These are phyloP conservation scores for Helarctos malayanus DNA, from an alignment of 2,797 vertebrate genomes.

Conservation along the genomic window DNA sequence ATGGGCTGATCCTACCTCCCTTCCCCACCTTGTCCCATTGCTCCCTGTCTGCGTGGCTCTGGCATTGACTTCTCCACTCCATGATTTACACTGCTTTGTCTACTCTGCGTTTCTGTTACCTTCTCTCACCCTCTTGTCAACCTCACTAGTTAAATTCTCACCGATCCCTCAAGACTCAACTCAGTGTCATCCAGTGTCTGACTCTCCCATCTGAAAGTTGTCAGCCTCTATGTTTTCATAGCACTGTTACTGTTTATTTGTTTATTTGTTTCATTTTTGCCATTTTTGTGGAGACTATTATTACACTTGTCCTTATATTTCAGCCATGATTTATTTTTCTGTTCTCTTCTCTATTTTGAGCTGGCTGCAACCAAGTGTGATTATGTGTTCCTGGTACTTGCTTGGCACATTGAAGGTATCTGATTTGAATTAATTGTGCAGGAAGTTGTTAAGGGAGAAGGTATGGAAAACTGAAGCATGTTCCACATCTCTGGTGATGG, in stretches of 20 bases:
- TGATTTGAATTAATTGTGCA: background rate
- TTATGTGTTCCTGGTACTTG: background rate
- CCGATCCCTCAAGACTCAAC: background rate
- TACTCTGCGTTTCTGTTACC: background rate
- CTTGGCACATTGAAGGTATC: background rate
- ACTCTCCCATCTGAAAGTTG: background rate
- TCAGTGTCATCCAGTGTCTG: background rate
- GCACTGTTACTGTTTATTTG: background rate
- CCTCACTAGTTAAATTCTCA: background rate
- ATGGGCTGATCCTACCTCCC: background rate
- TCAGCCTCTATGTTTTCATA: background rate
- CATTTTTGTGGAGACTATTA: background rate
- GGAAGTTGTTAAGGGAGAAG: background rate
- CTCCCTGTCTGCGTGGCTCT: background rate
- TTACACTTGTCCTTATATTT: background rate
- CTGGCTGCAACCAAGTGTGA: background rate
- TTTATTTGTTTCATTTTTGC: background rate
- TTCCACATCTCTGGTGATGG: background rate
- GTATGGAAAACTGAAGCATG: background rate
- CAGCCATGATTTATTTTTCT: background rate
- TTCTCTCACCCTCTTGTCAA: background rate
- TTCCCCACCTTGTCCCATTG: background rate
- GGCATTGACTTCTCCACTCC: background rate
- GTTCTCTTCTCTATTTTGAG: background rate
- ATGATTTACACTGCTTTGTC: background rate